Percentiles rank a stretch among this genome's conserved stretches.
These are phyloP conservation scores for Paedocypris micromegethes DNA, from an alignment of 2,797 vertebrate species.

Conservation along the genomic window DNA sequence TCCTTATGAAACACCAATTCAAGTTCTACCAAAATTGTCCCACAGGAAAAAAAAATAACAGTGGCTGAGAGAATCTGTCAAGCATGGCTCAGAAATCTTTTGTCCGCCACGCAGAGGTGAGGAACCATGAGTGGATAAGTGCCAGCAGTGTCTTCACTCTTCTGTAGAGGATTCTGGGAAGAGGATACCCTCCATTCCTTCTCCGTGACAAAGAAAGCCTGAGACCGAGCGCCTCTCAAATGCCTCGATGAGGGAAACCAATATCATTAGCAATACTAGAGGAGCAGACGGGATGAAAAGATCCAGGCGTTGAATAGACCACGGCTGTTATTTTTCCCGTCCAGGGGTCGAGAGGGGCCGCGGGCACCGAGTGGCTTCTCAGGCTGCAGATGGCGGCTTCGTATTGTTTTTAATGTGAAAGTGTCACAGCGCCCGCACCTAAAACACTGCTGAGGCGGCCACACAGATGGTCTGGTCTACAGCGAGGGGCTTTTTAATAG, in stretches of 20 bases:
- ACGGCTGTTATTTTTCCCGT: constrained; percentile 39
- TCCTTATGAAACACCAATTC: no score
- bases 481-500: constrained; percentile 5
- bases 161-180: constrained; percentile 42
- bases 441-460: constrained; percentile 9
- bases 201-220: constrained; percentile 59
- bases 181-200: constrained; percentile 58
- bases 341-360: constrained; percentile 55
- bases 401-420: constrained; percentile 60
- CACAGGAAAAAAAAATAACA: no score
- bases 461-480: constrained; percentile 28
- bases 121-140: constrained; percentile 14
- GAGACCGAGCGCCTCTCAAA: constrained; percentile 58
- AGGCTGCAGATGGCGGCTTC: constrained; percentile 56
- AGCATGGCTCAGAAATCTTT: constrained; percentile 12
- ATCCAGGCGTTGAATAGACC: constrained; percentile 55
- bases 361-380: constrained; percentile 44
- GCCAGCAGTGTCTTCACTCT: constrained; percentile 32
- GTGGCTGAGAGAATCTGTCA: neutral
- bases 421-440: constrained; percentile 46
- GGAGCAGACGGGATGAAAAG: constrained; percentile 54
- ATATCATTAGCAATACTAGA: constrained; percentile 64
- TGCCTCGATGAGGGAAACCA: constrained; percentile 65
- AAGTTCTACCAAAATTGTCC: no score
- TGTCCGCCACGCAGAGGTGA: constrained; percentile 33